Evolutionary conservation across 2,888 invertebrate genomes (phyloP).

Genomic region (Oligia strigilis): DNA sequence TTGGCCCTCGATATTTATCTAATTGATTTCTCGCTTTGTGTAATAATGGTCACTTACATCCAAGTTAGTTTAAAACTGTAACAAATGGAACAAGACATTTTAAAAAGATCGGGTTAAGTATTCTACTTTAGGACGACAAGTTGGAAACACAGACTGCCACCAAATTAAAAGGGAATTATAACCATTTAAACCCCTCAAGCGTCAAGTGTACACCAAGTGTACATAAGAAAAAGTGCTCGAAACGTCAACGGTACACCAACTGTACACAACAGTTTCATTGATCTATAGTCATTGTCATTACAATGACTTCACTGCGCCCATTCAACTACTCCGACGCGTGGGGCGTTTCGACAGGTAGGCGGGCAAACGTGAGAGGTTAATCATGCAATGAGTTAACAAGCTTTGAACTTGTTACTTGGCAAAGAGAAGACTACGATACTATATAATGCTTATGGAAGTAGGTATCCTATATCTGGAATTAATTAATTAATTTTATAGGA

Average conservation of each 20-base stretch:
- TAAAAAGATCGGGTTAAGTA: not conserved
- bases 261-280: no score
- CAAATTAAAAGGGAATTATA: not conserved
- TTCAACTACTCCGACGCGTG: no score
- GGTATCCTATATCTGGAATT: not conserved
- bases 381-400: not conserved
- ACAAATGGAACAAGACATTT: not conserved
- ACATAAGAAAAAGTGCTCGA: no score
- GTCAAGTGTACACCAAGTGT: no score
- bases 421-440: not conserved
- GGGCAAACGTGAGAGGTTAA: no score
- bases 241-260: no score
- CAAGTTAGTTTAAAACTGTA: conserved; percentile 1
- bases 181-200: not conserved
- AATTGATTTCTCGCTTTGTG: not conserved
- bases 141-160: not conserved
- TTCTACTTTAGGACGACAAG: not conserved
- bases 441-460: not conserved
- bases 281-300: no score
- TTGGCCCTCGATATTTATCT: not conserved
- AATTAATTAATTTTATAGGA: not conserved
- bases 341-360: no score
- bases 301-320: no score
- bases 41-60: not conserved
- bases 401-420: not conserved